A percentile compares a stretch with the other conserved stretches of the same genome.
Conservation (phyloP, 2,113 vertebrate genomes). For the Coptodon bakossiorum region DNA sequence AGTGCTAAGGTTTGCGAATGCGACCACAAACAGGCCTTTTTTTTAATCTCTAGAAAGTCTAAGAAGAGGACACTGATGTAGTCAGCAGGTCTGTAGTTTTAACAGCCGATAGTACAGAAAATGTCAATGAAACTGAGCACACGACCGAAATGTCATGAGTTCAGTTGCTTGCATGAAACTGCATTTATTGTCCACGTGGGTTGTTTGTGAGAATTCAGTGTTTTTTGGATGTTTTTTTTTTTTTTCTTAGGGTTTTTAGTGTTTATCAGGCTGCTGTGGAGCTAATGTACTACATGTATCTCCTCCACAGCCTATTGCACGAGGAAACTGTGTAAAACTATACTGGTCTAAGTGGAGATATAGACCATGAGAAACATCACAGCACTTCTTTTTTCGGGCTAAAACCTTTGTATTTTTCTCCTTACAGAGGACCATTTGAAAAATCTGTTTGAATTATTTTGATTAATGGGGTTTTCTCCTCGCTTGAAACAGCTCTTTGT, state of each 20-base stretch:
- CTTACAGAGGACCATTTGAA: not conserved
- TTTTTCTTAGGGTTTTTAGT: not conserved
- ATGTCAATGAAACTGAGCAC: slow-evolving; percentile 48
- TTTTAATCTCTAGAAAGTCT: not conserved
- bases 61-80: not conserved
- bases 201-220: not conserved
- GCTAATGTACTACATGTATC: not conserved
- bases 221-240: not conserved
- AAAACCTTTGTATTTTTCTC: not conserved
- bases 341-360: not conserved
- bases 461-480: not conserved
- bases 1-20: slow-evolving; percentile 3
- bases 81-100: not conserved
- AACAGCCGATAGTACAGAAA: slow-evolving; percentile 54
- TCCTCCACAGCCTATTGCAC: not conserved
- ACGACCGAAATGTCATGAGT: not conserved
- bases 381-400: not conserved
- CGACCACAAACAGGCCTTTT: slow-evolving; percentile 2
- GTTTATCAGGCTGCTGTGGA: not conserved
- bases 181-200: not conserved
- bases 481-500: not conserved
- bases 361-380: not conserved
- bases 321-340: not conserved
- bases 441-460: not conserved
- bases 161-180: slow-evolving; percentile 17